Percentiles rank a stretch among this genome's conserved stretches.
phyloP scores from a whole-genome alignment of 2,113 vertebrate species.

The Cynocephalus volans region DNA sequence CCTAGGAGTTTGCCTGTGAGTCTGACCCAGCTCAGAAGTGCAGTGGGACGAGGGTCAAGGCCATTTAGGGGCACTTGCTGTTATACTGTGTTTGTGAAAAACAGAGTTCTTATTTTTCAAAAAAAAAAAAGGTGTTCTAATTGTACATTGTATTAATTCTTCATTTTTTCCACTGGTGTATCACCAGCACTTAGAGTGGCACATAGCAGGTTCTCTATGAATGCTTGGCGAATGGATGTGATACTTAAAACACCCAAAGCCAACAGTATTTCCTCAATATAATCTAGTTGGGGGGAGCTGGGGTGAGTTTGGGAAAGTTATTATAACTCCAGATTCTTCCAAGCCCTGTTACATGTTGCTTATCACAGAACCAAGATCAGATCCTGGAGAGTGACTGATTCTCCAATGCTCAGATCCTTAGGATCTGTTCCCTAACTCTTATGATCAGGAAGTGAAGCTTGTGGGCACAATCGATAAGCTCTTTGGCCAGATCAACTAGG shows the following conservation, averaged over 20 bases:
- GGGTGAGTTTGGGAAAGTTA: slow-evolving; percentile 48
- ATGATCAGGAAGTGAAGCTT: slow-evolving; percentile 31
- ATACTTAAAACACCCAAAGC: slow-evolving; percentile 16
- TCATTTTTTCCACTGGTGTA: slow-evolving; percentile 10
- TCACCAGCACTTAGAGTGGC: slow-evolving; percentile 11
- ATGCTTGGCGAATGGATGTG: slow-evolving; percentile 18
- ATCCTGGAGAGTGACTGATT: background rate
- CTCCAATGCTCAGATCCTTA: slow-evolving; percentile 17
- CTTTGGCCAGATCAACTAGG: slow-evolving; percentile 46
- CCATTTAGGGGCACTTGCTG: slow-evolving; percentile 30
- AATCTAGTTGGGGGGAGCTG: background rate
- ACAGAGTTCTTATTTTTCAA: slow-evolving; percentile 13
- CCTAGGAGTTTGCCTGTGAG: background rate
- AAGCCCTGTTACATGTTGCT: slow-evolving; percentile 5
- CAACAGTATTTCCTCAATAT: background rate
- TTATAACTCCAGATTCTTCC: slow-evolving; percentile 47
- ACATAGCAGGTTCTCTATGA: background rate
- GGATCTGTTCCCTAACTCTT: slow-evolving; percentile 43
- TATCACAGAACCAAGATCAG: slow-evolving; percentile 7
- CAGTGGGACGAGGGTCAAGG: background rate
- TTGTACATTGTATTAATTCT: slow-evolving; percentile 27
- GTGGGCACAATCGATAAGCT: background rate
- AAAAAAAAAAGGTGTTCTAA: background rate
- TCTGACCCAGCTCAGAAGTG: background rate
- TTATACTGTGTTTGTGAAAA: slow-evolving; percentile 56